Base-by-base conservation (phyloP, 2,888 invertebrate genomes). In the Meta bourneti region DNA sequence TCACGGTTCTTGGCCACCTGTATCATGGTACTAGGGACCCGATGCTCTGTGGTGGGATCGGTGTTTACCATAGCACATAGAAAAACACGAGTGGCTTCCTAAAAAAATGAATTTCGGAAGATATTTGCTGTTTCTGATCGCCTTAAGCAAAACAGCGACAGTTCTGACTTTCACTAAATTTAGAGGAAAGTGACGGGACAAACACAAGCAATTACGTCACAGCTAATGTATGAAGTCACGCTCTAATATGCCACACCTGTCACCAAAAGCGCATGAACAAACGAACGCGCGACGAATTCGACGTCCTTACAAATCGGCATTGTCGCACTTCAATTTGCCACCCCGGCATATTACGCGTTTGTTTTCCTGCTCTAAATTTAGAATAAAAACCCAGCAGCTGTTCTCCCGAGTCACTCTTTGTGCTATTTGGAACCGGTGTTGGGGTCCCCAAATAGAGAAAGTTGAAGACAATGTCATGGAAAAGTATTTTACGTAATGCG, bases 161-260 rank as follows among this genome's bases (percentile, higher is more conserved):
- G n/a, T 20, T 34, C 34, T 34, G 34, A 34, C 34, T 79, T 52
- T n/a, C 11, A 48, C 71, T 84, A 75, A 74, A 84, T 7, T 75
- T 74, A 84, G 84, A 75, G 7, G 6, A 13, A 61, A 34, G 16
- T 34, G 34, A 34, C 54, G 34, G 34, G 34, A 61, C 54, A 61
- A 79, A 78, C 51, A 19, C 9, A 52, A n/a, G 7, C 19, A 78
- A 1, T 74, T 74, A 74, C 84, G 84, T 84, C 84, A 84, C 19
- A 34, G 34, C 52, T 4, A 16, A 48, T 11, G 71, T 19, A 51
- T 52, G 19, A 52, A 75, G 54, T 84, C 20, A 61, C 19, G 75
- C 54, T 49, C 19, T 52, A 82, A 81, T 69, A 51, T 61, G 74
- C 54, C 52, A 54, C 84, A 84, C 84, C 84, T 84, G 84, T 84